A percentile compares a stretch with the other conserved stretches of the same genome.
These are phyloP conservation scores for Crypturellus tataupa DNA, from an alignment of 2,797 vertebrate genomes.

Conservation along the genomic window DNA sequence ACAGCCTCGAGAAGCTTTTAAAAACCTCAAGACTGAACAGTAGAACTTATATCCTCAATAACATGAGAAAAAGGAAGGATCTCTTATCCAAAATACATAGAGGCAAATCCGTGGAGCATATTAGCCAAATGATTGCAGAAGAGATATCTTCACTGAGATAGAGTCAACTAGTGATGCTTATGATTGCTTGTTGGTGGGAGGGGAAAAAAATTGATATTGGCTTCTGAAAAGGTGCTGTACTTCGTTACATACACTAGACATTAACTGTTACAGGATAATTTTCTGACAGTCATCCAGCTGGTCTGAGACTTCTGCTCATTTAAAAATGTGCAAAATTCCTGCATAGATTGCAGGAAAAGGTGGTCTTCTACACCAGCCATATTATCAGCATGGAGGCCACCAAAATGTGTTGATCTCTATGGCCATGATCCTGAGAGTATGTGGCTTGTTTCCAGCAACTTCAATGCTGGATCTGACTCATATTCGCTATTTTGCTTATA, in stretches of 20 bases:
- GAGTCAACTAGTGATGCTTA: neutral
- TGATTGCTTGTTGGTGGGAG: constrained; percentile 33
- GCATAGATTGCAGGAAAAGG: neutral
- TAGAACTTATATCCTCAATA: neutral
- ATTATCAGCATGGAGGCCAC: neutral
- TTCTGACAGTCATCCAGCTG: neutral
- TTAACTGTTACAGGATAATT: neutral
- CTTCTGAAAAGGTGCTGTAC: neutral
- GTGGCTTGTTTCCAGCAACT: neutral
- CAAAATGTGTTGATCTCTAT: neutral
- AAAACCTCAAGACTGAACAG: neutral
- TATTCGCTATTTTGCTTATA: constrained; percentile 49
- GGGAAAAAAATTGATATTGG: neutral
- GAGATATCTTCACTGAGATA: neutral
- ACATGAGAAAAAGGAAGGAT: neutral
- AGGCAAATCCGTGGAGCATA: neutral
- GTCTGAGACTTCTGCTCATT: neutral
- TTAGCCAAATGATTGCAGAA: neutral
- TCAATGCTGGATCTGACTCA: constrained; percentile 51
- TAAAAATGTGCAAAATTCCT: neutral
- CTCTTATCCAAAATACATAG: neutral
- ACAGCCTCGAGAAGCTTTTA: neutral
- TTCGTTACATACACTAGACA: neutral
- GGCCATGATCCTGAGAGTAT: neutral
- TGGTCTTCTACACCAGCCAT: neutral